A percentile compares a stretch with the other conserved stretches of the same genome.
These are phyloP conservation scores for Hirudinaria manillensis DNA, from an alignment of 2,888 invertebrate genomes.

Conservation along the genomic window DNA sequence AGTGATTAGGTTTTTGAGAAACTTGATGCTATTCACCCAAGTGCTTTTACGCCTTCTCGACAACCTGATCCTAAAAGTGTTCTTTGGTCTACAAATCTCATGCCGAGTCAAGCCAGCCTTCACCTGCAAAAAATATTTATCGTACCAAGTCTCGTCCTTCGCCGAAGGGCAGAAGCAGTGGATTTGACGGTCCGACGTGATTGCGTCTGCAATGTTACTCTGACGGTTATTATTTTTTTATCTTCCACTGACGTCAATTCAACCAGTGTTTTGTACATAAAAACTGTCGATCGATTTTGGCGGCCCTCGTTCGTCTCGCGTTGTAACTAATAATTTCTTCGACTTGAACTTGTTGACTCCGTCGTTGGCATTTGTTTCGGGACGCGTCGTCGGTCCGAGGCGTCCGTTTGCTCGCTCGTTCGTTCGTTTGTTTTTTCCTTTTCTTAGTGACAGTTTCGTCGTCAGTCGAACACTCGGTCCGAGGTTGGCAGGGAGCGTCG, in stretches of 20 bases:
- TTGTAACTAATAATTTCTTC: not conserved
- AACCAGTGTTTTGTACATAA: constrained; percentile 1
- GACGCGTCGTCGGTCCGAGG: no score
- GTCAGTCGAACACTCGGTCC: not conserved
- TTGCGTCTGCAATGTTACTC: not conserved
- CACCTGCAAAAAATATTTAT: constrained; percentile 3
- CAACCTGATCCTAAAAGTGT: constrained; percentile 14
- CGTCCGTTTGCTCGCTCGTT: no score
- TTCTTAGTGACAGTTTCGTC: not conserved
- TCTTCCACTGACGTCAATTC: not conserved
- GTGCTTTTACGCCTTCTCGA: constrained; percentile 18
- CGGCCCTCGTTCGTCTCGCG: not conserved
- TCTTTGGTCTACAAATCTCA: constrained; percentile 8
- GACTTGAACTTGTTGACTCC: constrained; percentile 11
- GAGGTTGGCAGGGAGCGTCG: not conserved
- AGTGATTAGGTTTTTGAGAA: not conserved
- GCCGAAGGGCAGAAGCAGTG: not conserved
- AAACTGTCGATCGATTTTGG: not conserved
- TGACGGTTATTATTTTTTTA: no score
- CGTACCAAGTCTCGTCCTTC: not conserved
- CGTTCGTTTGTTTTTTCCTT: not conserved
- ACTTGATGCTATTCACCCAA: constrained; percentile 16
- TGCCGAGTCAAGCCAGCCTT: not conserved
- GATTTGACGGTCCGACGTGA: not conserved
- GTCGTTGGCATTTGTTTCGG: not conserved